These are phyloP conservation scores for Trogon melanurus DNA, from an alignment of 2,113 vertebrate species.

Conservation along the genomic window DNA sequence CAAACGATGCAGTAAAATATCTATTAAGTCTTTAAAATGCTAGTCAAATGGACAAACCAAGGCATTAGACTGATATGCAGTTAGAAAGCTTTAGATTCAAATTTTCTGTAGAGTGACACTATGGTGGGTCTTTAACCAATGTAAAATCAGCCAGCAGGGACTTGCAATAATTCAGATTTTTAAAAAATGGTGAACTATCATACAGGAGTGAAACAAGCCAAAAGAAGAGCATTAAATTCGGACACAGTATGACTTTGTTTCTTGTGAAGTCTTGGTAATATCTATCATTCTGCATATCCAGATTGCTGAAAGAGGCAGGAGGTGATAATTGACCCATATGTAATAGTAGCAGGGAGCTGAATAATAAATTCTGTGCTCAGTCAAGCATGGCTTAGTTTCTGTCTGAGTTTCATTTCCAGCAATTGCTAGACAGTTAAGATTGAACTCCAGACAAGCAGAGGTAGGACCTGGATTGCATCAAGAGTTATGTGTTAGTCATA, in stretches of 20 bases:
- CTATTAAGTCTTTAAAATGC: background rate
- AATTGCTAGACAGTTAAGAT: conserved; percentile 61
- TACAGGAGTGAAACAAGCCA: background rate
- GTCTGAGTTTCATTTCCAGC: conserved; percentile 54
- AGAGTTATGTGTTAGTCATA: conserved; percentile 47
- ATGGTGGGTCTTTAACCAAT: background rate
- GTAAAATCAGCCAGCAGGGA: background rate
- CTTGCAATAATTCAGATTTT: background rate
- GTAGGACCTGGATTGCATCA: conserved; percentile 38
- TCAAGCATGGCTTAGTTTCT: conserved; percentile 45
- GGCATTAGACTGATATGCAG: background rate
- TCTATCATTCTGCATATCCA: background rate
- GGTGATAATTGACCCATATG: conserved; percentile 10
- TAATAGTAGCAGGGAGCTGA: background rate
- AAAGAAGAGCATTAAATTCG: background rate
- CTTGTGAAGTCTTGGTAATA: background rate
- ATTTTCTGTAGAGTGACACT: background rate
- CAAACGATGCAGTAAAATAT: background rate
- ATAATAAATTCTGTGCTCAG: conserved; percentile 23
- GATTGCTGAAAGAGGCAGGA: background rate
- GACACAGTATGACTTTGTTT: background rate
- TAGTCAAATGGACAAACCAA: background rate
- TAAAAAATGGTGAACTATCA: background rate
- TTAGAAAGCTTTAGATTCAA: background rate
- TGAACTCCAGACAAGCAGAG: conserved; percentile 36